Percentiles rank a stretch among this genome's conserved stretches.
Evolutionary conservation across 1,140 invertebrate species (phyloP).

Genomic region (Drosophila nasuta): DNA sequence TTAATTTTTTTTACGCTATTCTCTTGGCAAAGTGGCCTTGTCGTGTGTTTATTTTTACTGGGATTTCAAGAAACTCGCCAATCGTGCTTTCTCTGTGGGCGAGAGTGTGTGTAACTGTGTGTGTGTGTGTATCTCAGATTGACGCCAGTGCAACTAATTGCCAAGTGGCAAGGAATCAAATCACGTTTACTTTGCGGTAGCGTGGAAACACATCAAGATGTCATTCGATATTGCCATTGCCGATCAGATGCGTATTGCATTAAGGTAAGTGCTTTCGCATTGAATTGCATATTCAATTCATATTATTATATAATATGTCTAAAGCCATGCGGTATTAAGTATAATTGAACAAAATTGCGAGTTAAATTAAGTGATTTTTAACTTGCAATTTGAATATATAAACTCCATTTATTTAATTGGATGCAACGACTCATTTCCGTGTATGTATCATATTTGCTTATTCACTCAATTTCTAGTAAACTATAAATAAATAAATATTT

Average conservation of each 20-base stretch:
- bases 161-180: slow-evolving; percentile 44
- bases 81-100: slow-evolving; percentile 24
- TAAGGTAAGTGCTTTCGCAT: slow-evolving; percentile 68
- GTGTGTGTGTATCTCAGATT: background rate
- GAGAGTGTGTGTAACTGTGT: background rate
- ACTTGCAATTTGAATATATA: too few relatives aligned
- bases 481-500: too few relatives aligned
- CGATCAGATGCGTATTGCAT: slow-evolving; percentile 81
- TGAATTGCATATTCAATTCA: background rate
- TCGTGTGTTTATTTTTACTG: slow-evolving; percentile 41
- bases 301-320: too few relatives aligned
- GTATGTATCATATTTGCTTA: too few relatives aligned
- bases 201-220: slow-evolving; percentile 64
- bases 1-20: slow-evolving; percentile 45
- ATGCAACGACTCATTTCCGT: too few relatives aligned
- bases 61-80: slow-evolving; percentile 51
- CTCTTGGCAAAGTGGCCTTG: slow-evolving; percentile 35
- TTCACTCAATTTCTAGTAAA: too few relatives aligned
- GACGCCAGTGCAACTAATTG: slow-evolving; percentile 14
- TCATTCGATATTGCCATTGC: slow-evolving; percentile 82
- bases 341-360: too few relatives aligned
- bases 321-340: too few relatives aligned
- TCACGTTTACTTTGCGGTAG: slow-evolving; percentile 22
- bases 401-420: too few relatives aligned
- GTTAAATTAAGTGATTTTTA: too few relatives aligned